A percentile compares a stretch with the other conserved stretches of the same genome.
These are phyloP conservation scores for Listrodromus nycthemerus DNA, from an alignment of 2,888 invertebrate genomes.

Conservation along the genomic window DNA sequence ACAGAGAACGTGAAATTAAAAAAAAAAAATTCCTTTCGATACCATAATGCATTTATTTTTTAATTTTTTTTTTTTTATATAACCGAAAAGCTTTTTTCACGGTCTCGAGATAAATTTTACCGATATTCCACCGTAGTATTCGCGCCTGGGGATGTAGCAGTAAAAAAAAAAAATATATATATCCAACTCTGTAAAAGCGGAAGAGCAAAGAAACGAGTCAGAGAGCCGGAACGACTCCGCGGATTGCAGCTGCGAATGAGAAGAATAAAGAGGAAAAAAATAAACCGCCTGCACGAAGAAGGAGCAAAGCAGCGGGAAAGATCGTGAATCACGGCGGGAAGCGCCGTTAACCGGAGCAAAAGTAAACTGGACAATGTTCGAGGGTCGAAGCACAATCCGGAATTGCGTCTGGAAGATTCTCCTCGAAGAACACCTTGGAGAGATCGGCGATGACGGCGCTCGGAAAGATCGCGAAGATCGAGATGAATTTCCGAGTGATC, in stretches of 20 bases:
- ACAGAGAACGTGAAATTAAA: no score
- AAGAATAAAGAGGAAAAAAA: conserved; percentile 31
- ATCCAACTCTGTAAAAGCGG: conserved; percentile 47
- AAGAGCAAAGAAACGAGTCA: conserved; percentile 34
- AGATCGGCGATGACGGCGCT: conserved; percentile 30
- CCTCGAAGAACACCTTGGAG: conserved; percentile 24
- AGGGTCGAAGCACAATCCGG: conserved; percentile 39
- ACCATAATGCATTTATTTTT: not conserved
- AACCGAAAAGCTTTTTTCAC: not conserved
- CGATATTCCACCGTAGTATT: conserved; percentile 5
- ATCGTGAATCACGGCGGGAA: conserved; percentile 55
- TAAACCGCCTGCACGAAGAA: conserved; percentile 21
- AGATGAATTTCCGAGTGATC: no score
- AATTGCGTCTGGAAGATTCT: conserved; percentile 21
- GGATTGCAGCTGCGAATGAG: conserved; percentile 49
- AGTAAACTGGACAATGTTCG: conserved; percentile 43
- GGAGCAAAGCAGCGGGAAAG: not conserved
- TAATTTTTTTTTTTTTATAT: not conserved
- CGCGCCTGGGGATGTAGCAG: conserved; percentile 25
- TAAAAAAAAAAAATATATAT: conserved; percentile 31
- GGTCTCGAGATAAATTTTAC: conserved; percentile 5
- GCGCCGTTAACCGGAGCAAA: conserved; percentile 52
- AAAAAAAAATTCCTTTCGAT: no score
- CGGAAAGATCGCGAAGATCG: not conserved
- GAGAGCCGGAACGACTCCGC: conserved; percentile 38